A percentile compares a stretch with the other conserved stretches of the same genome.
phyloP scores from a whole-genome alignment of 2,888 invertebrate species.

The Conchocele bisecta region DNA sequence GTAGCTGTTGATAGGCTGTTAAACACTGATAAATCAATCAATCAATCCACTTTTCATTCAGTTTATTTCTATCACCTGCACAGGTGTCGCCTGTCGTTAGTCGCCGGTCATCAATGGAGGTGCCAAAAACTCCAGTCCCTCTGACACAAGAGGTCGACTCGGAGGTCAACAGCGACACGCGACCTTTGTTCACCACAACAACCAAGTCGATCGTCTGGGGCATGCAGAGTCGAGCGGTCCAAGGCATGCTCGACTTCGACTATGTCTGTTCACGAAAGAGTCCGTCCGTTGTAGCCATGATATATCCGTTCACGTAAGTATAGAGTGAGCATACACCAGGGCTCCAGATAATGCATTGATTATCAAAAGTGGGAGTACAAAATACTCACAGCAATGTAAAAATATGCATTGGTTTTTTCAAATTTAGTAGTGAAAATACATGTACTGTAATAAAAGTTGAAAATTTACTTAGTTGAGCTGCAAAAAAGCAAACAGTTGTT shows the following conservation, averaged over 20 bases:
- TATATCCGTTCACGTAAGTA: constrained; percentile 93
- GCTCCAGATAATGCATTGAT: too few relatives aligned
- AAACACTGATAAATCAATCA: too few relatives aligned
- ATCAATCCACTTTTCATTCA: too few relatives aligned
- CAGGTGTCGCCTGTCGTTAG: constrained; percentile 68
- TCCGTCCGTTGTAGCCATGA: constrained; percentile 95
- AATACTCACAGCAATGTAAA: too few relatives aligned
- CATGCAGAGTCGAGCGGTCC: constrained; percentile 98
- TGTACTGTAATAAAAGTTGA: too few relatives aligned
- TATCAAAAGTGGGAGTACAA: too few relatives aligned
- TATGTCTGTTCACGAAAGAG: constrained; percentile 94
- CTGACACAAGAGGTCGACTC: neutral
- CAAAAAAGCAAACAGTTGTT: too few relatives aligned
- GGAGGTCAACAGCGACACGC: constrained; percentile 21
- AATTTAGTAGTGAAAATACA: too few relatives aligned
- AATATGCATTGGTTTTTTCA: too few relatives aligned
- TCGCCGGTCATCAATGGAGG: constrained; percentile 62
- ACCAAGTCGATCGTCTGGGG: constrained; percentile 99
- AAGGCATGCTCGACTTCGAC: constrained; percentile 98
- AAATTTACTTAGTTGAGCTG: too few relatives aligned
- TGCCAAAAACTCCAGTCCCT: constrained; percentile 19
- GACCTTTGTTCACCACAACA: constrained; percentile 89
- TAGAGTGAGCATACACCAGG: too few relatives aligned
- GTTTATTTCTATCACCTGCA: constrained; percentile 43
- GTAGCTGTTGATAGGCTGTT: too few relatives aligned